Base-by-base conservation (phyloP, 1,140 invertebrate genomes). In the Drosophila bifasciata region DNA sequence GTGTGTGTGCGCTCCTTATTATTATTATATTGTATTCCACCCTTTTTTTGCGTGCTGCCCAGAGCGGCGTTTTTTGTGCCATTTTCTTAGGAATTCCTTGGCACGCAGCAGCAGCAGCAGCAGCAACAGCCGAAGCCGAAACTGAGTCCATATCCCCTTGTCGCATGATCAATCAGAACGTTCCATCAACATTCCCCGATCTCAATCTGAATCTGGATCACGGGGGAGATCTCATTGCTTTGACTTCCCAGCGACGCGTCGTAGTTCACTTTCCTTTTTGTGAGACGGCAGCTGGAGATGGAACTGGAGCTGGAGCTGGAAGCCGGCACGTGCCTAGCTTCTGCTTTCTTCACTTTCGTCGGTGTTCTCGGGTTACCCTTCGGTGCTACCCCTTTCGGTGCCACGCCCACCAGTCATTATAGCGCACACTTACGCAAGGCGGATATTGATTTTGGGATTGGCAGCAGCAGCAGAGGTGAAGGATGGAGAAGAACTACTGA, bases 1-100 rank as follows among this genome's bases (percentile, higher is more conserved):
- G 25, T 51, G 28, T 23, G 21, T 60, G 16, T 46, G 45, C 49
- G 64, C 67, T 81, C 69, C 75, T 86, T 86, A 68, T 86, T 83
- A 88, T 86, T 88, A 86, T 86, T 81, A 88, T 86, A 86, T 86
- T 86, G 81, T 86, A 86, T 86, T 83, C 83, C 78, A 83, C 62
- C 74, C 83, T 89, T 89, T 88, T 78, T 89, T 79, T 79, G 78
- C 75, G 83, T 86, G 70, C 70, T 76, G 63, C 60, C 13, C 16
- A 21, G 23, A 17, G 70, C 74, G 62, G 67, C 60, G 75, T 75
- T 75, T 79, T 78, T 85, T 61, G 56, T 48, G 44, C 48, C 62
- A 78, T 81, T 75, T 86, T 86, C 81, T 88, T 64, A 71, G 77
- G 81, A 86, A 86, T 86, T 86, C 58, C 81, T 45, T 75, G 59